Percentiles rank a stretch among this genome's conserved stretches.
Evolutionary conservation across 2,113 vertebrate genomes (phyloP).

Genomic region (Pyrgilauda ruficollis): DNA sequence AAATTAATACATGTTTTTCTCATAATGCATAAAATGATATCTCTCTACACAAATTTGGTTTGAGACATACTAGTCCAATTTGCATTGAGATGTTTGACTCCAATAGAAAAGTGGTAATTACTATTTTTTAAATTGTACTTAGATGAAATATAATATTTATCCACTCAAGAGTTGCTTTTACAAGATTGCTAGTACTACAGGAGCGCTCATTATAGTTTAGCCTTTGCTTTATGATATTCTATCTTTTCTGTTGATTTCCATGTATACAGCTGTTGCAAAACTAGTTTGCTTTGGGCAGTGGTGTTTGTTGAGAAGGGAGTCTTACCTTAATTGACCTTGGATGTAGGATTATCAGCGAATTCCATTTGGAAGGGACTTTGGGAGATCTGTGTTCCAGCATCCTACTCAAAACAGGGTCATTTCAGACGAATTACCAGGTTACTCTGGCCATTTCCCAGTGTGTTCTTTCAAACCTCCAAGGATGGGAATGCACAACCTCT

Average conservation of each 20-base stretch:
- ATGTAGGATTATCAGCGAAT: not conserved
- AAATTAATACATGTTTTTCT: not conserved
- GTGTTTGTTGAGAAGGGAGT: not conserved
- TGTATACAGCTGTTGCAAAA: not conserved
- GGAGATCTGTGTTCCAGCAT: not conserved
- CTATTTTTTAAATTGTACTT: not conserved
- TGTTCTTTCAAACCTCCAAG: not conserved
- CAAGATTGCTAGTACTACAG: not conserved
- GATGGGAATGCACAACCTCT: not conserved
- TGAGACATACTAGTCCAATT: not conserved
- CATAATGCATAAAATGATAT: not conserved
- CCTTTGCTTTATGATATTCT: not conserved
- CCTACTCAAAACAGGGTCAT: not conserved
- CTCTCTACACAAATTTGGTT: not conserved
- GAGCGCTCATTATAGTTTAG: not conserved
- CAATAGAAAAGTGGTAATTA: not conserved
- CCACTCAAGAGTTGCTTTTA: not conserved
- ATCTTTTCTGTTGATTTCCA: not conserved
- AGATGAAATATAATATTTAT: not conserved
- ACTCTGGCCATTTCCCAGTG: rapidly evolving
- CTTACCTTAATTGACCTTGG: not conserved
- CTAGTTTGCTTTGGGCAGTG: not conserved
- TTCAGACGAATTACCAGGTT: not conserved
- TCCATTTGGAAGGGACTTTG: not conserved
- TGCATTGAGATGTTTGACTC: not conserved